A percentile compares a stretch with the other conserved stretches of the same genome.
Conservation (phyloP, 2,888 invertebrate species). For the Megamerina dolium region DNA sequence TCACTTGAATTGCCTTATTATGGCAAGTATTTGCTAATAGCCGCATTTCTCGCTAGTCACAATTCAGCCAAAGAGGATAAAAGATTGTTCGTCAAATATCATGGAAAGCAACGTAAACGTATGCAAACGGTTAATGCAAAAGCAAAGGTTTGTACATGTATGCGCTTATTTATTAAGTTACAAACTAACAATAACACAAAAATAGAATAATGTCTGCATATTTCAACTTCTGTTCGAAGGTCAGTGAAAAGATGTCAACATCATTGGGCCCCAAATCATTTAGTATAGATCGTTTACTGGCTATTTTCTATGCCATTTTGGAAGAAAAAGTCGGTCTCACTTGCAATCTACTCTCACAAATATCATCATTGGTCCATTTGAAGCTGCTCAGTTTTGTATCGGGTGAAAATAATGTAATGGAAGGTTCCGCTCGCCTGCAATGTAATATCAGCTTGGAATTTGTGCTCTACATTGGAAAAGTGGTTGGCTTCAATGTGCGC, state of each 20-base stretch:
- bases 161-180: not conserved
- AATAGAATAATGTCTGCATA: not conserved
- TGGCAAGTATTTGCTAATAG: constrained; percentile 82
- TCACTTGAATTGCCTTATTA: constrained; percentile 80
- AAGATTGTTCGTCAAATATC: constrained; percentile 75
- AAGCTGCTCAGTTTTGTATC: constrained; percentile 66
- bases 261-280: constrained; percentile 80
- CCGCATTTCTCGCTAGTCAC: constrained; percentile 87
- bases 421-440: constrained; percentile 75
- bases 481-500: constrained; percentile 67
- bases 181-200: no score
- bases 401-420: constrained; percentile 63
- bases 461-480: constrained; percentile 68
- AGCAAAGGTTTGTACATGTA: constrained; percentile 49
- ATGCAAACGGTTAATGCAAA: constrained; percentile 57
- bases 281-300: constrained; percentile 71
- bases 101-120: constrained; percentile 65
- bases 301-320: constrained; percentile 84
- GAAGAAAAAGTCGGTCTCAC: constrained; percentile 80
- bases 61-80: constrained; percentile 86
- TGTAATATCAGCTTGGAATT: constrained; percentile 81
- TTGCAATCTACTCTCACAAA: constrained; percentile 79
- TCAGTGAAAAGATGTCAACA: constrained; percentile 56
- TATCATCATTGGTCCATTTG: constrained; percentile 78
- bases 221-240: constrained; percentile 26